Evolutionary conservation across 2,113 vertebrate genomes (phyloP), one percentile per base, ranked within the genome.

Genomic region (Hypocryptadius cinnamomeus): DNA sequence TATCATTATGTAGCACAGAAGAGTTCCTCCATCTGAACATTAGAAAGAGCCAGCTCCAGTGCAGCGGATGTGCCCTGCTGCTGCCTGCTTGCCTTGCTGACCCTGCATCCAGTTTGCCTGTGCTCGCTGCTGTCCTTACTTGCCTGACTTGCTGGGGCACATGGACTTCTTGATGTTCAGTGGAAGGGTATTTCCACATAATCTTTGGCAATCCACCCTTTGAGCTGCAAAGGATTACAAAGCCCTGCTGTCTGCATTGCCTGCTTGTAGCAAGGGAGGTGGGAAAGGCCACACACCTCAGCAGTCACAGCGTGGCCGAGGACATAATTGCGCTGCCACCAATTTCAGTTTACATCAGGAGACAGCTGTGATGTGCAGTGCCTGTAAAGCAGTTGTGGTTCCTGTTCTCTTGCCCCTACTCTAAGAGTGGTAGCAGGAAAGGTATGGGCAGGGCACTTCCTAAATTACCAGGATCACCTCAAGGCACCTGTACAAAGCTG

Each of bases 341-440:
- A 47, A 44, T 31, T 89, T 74, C 51, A 44, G 30, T 51, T 64
- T 64, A 21, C 31, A 16, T 12, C 8, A 54, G 15, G 28, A 72
- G 27, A 72, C 15, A 60, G 73, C 30, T 84, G 44, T 56, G 65
- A 71, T 23, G 42, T 56, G 47, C 69, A 69, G 39, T 8, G 47
- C 39, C 64, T 80, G 33, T 44, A 59, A 91, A 89, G 80, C 35
- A 68, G 51, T 17, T 51, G 25, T 3, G 5, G 61, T 68, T 56
- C 30, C 56, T 68, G 6, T 25, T 63, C 24, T 85, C 72, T 78
- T 28, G 24, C 6, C 8, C 11, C 8, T 51, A 2, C 14, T n/a
- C 7, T 0, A 4, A 37, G 13, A 44, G 25, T n/a, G 81, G 10
- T 54, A 42, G 22, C 0, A 0, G 60, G 84, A 23, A 74, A 9